These are phyloP conservation scores for Ahaetulla prasina DNA, from an alignment of 2,113 vertebrate species.

Conservation along the genomic window DNA sequence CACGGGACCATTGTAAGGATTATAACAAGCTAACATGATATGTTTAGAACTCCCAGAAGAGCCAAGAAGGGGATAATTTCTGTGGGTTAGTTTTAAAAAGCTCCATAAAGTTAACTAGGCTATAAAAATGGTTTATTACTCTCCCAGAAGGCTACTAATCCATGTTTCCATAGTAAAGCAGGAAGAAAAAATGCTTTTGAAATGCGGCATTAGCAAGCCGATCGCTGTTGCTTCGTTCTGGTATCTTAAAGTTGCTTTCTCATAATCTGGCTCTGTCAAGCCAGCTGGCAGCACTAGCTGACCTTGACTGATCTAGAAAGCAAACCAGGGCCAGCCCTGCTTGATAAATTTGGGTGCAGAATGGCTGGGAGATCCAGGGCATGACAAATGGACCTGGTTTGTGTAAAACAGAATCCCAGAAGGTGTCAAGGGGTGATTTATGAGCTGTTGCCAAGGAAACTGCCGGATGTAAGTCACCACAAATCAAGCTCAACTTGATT, in stretches of 20 bases:
- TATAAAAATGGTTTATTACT: not conserved
- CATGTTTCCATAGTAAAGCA: not conserved
- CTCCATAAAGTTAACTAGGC: not conserved
- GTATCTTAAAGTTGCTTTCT: not conserved
- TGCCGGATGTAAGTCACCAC: not conserved
- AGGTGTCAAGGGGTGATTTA: not conserved
- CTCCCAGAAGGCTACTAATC: not conserved
- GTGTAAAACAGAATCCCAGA: not conserved
- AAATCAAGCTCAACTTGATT: not conserved
- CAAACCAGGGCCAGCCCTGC: not conserved
- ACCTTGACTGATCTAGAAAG: not conserved
- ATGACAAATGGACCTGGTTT: not conserved
- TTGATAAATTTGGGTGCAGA: not conserved
- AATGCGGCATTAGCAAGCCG: not conserved
- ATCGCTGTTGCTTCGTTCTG: not conserved
- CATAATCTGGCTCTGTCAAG: not conserved
- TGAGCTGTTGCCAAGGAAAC: not conserved
- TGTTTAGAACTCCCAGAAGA: not conserved
- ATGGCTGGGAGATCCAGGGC: not conserved
- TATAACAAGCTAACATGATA: not conserved
- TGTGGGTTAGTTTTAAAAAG: not conserved
- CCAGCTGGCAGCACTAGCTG: not conserved
- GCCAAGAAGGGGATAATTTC: not conserved
- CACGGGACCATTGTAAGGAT: not conserved
- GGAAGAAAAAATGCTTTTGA: not conserved